These are phyloP conservation scores for Antheraea yamamai DNA, from an alignment of 2,888 invertebrate species.

Conservation along the genomic window DNA sequence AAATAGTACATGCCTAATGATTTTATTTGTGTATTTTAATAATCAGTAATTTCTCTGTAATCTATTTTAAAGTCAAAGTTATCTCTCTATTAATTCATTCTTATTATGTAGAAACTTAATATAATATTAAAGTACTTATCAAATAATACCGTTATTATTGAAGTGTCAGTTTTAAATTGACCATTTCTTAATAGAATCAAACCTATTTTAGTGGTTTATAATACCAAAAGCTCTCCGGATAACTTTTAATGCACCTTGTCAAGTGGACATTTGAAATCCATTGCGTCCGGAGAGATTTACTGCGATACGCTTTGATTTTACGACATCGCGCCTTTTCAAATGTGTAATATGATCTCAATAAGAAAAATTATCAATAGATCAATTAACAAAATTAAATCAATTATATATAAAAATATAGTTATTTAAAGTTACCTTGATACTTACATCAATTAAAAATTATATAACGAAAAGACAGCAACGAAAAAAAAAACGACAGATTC, in stretches of 20 bases:
- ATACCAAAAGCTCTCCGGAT: slow-evolving; percentile 58
- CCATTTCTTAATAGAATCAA: slow-evolving; percentile 36
- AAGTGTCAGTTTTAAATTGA: not conserved
- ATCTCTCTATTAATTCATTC: not conserved
- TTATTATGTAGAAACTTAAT: not conserved
- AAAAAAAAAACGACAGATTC: slow-evolving; percentile 46
- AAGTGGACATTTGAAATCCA: slow-evolving; percentile 72
- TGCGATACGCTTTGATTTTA: slow-evolving; percentile 72
- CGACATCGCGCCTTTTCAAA: slow-evolving; percentile 54
- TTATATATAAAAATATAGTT: slow-evolving; percentile 26
- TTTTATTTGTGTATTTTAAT: not conserved
- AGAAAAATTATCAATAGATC: slow-evolving; percentile 48
- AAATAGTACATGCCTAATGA: no score
- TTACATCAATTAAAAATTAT: slow-evolving; percentile 57
- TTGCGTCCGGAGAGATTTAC: slow-evolving; percentile 70
- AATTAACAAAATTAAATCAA: slow-evolving; percentile 25
- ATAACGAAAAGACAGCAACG: slow-evolving; percentile 51
- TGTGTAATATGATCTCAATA: slow-evolving; percentile 45
- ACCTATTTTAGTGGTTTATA: slow-evolving; percentile 56
- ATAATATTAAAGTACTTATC: not conserved
- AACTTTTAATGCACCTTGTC: slow-evolving; percentile 69
- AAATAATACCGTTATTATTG: not conserved
- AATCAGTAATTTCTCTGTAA: not conserved
- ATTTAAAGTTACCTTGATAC: slow-evolving; percentile 45
- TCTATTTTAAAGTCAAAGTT: not conserved